These are phyloP conservation scores for Scaptomyza cyrtandrae DNA, from an alignment of 2,888 invertebrate genomes.

Conservation along the genomic window DNA sequence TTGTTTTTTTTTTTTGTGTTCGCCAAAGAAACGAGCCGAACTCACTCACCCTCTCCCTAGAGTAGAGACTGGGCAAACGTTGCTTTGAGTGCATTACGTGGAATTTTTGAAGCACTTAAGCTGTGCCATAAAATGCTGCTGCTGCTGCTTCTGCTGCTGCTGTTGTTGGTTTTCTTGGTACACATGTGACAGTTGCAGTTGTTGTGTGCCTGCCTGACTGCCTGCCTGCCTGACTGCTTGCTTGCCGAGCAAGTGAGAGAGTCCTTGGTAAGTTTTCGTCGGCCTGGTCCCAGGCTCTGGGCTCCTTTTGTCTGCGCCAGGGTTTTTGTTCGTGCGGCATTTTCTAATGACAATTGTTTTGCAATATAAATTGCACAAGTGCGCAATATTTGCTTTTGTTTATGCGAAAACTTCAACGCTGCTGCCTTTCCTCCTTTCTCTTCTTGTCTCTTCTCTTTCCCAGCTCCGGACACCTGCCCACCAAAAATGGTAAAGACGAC, in stretches of 20 bases:
- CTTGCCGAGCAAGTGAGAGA: constrained; percentile 1
- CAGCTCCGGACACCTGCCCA: constrained; percentile 74
- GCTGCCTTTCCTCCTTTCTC: constrained; percentile 17
- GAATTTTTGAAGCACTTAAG: constrained; percentile 81
- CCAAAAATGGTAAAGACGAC: constrained; percentile 59
- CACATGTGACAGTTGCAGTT: constrained; percentile 70
- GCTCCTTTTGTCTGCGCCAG: constrained; percentile 68
- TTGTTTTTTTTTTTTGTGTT: constrained; percentile 1
- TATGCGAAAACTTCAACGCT: constrained; percentile 74
- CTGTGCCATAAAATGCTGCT: constrained; percentile 79
- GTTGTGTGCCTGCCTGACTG: constrained; percentile 29
- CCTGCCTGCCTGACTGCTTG: constrained; percentile 10
- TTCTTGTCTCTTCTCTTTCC: neutral
- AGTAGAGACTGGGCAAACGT: constrained; percentile 66
- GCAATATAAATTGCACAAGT: constrained; percentile 83
- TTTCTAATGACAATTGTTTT: constrained; percentile 83
- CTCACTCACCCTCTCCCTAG: neutral
- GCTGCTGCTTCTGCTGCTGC: constrained; percentile 60
- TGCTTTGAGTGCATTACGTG: constrained; percentile 82
- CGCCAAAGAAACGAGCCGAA: constrained; percentile 1
- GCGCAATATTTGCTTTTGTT: constrained; percentile 82
- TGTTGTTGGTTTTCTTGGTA: constrained; percentile 44
- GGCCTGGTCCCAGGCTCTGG: constrained; percentile 37
- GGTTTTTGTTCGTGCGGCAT: constrained; percentile 79
- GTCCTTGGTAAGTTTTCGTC: constrained; percentile 57